Percentiles rank a stretch among this genome's conserved stretches.
These are phyloP conservation scores for Drosophila pachea DNA, from an alignment of 1,140 invertebrate species.

Conservation along the genomic window DNA sequence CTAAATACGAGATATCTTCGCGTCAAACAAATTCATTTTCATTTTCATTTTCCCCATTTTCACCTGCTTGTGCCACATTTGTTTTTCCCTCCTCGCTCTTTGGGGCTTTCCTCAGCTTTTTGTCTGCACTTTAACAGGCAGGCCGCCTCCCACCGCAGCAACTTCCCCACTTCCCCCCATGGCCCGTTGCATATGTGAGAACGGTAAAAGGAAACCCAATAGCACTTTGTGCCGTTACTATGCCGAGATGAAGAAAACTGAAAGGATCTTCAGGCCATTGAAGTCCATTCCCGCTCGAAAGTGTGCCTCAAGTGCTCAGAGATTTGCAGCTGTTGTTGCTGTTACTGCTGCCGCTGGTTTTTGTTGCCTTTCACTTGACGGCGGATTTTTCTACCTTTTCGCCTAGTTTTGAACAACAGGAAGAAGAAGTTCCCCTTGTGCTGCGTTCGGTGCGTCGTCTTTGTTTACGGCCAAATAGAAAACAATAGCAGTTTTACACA, in stretches of 20 bases:
- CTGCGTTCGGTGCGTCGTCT: conserved; percentile 48
- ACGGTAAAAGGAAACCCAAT: conserved; percentile 54
- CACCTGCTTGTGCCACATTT: conserved; percentile 26
- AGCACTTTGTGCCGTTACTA: conserved; percentile 45
- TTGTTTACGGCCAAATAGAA: conserved; percentile 71
- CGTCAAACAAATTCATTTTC: neutral
- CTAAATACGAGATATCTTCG: neutral
- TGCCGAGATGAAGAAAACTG: conserved; percentile 7
- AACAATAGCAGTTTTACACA: conserved; percentile 74
- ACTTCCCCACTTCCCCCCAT: neutral
- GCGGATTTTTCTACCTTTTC: conserved; percentile 41
- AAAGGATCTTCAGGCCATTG: conserved; percentile 38
- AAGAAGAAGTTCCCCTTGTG: conserved; percentile 34
- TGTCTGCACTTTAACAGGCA: conserved; percentile 24
- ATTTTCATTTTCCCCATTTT: neutral
- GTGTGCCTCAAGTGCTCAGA: too few species aligned
- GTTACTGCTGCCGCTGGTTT: neutral
- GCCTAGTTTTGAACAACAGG: conserved; percentile 52
- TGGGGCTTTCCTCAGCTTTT: conserved; percentile 43
- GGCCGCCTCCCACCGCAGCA: neutral
- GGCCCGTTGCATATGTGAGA: conserved; percentile 21
- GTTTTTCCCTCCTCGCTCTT: neutral
- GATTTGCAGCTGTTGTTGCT: neutral
- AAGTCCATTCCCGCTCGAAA: conserved; percentile 13
- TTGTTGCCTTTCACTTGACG: conserved; percentile 43